A percentile compares a stretch with the other conserved stretches of the same genome.
phyloP scores from a whole-genome alignment of 2,113 vertebrate species.

The Pituophis catenifer region DNA sequence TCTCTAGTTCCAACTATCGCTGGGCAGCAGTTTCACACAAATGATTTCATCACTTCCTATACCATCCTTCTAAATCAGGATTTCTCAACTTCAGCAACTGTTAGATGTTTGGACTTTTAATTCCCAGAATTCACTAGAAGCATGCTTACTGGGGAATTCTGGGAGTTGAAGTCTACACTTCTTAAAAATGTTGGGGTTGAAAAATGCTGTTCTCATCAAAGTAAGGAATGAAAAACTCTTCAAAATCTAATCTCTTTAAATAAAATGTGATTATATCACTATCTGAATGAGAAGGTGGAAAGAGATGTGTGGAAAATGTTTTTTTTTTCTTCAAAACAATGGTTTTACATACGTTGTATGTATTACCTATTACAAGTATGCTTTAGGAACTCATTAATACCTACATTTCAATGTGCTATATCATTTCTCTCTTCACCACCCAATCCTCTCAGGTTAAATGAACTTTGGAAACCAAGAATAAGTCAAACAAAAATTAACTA shows the following conservation, averaged over 20 bases:
- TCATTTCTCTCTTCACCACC: not conserved
- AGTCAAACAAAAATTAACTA: conserved; percentile 18
- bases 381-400: not conserved
- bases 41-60: too few relatives aligned
- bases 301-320: not conserved
- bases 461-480: conserved; percentile 13
- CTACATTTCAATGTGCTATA: not conserved
- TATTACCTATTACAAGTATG: not conserved
- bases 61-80: too few relatives aligned
- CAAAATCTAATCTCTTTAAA: not conserved
- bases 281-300: not conserved
- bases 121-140: too few relatives aligned
- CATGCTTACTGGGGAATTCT: too few relatives aligned
- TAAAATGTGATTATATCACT: not conserved
- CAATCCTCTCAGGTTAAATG: not conserved
- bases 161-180: too few relatives aligned
- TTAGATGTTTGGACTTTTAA: too few relatives aligned
- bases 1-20: too few relatives aligned
- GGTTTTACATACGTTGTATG: not conserved
- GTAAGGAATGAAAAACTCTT: not conserved
- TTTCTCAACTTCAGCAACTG: too few relatives aligned
- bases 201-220: not conserved
- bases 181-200: too few relatives aligned
- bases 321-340: not conserved
- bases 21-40: too few relatives aligned